These are phyloP conservation scores for Panagrolaimus sp. DNA, from an alignment of 1,140 invertebrate genomes.

Conservation along the genomic window DNA sequence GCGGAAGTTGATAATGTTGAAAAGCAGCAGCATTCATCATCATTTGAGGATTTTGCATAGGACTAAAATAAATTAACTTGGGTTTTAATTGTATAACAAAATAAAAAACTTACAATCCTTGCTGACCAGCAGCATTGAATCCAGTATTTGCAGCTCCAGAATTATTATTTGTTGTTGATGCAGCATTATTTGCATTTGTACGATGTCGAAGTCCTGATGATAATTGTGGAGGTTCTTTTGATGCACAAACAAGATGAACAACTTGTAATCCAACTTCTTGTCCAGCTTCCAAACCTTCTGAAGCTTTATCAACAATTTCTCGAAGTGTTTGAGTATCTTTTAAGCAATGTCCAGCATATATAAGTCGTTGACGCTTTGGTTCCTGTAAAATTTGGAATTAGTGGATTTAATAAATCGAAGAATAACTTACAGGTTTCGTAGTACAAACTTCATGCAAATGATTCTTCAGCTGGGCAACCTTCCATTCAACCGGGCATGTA, in stretches of 20 bases:
- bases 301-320: slow-evolving; percentile 16
- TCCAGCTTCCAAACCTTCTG: not conserved
- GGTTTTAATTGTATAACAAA: not conserved
- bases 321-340: slow-evolving; percentile 21
- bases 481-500: slow-evolving; percentile 10
- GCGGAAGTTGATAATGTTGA: not conserved
- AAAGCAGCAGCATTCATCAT: not conserved
- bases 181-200: not conserved
- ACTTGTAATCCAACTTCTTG: slow-evolving; percentile 21
- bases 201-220: slow-evolving; percentile 1
- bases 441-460: slow-evolving; percentile 15
- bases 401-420: not conserved
- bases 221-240: slow-evolving; percentile 15
- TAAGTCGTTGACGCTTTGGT: slow-evolving; percentile 22
- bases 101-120: not conserved
- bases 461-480: slow-evolving; percentile 22
- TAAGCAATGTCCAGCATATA: slow-evolving; percentile 27
- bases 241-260: slow-evolving; percentile 24
- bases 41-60: not conserved
- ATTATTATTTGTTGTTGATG: not conserved
- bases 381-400: slow-evolving; percentile 8
- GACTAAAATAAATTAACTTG: not conserved
- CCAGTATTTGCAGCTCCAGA: not conserved
- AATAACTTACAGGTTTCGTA: slow-evolving; percentile 22
- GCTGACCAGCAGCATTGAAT: not conserved